phyloP scores from a whole-genome alignment of 2,888 invertebrate species.

The Euplexia lucipara region DNA sequence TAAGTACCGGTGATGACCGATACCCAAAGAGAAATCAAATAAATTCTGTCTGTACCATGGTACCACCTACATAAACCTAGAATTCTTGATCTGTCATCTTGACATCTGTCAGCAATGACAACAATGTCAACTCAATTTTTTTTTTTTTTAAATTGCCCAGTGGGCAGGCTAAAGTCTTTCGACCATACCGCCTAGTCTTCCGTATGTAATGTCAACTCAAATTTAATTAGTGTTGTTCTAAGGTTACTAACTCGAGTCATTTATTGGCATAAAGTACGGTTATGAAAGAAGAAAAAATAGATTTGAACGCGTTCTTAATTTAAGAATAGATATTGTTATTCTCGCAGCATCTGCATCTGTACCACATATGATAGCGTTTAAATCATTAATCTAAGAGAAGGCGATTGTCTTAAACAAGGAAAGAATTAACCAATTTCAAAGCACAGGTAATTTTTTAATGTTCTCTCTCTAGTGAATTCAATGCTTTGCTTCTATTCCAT shows the following conservation, averaged over 20 bases:
- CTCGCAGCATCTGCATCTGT: conserved; percentile 49
- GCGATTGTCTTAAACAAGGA: conserved; percentile 24
- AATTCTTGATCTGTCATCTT: conserved; percentile 21
- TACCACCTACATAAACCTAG: too few relatives aligned
- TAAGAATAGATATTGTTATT: conserved; percentile 18
- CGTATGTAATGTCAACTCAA: too few relatives aligned
- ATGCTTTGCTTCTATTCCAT: background rate
- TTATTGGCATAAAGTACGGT: conserved; percentile 25
- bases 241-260: background rate
- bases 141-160: too few relatives aligned
- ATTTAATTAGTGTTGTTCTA: conserved; percentile 33
- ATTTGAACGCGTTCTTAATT: conserved; percentile 9
- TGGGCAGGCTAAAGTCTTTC: too few relatives aligned
- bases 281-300: conserved; percentile 9
- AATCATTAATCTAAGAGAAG: conserved; percentile 10
- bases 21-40: conserved; percentile 57
- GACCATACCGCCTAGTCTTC: too few relatives aligned
- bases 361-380: conserved; percentile 21
- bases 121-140: too few relatives aligned
- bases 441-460: conserved; percentile 25
- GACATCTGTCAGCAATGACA: conserved; percentile 10
- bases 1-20: conserved; percentile 53
- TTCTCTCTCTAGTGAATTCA: background rate
- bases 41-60: too few relatives aligned
- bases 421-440: background rate